Percentiles rank a stretch among this genome's conserved stretches.
These are phyloP conservation scores for Epinephelus moara DNA, from an alignment of 2,113 vertebrate genomes.

Conservation along the genomic window DNA sequence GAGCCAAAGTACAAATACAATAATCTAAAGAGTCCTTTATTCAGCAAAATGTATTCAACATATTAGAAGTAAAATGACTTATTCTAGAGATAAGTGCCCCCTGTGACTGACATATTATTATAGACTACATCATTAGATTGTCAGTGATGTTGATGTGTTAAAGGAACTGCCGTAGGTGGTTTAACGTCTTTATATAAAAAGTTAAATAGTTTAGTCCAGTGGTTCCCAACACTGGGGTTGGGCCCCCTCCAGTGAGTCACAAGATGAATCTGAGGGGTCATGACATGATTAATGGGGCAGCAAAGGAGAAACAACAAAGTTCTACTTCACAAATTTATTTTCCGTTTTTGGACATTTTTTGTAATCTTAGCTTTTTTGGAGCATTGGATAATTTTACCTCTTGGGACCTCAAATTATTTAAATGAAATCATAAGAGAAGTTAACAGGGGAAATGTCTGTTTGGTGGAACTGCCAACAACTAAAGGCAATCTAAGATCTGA, in stretches of 20 bases:
- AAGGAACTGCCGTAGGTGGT: not conserved
- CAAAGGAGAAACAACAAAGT: not conserved
- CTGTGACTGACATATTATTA: not conserved
- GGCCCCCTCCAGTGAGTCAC: no score
- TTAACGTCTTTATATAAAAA: not conserved
- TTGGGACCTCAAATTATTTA: not conserved
- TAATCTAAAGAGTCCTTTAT: not conserved
- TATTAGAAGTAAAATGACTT: no score
- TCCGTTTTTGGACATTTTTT: not conserved
- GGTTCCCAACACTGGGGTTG: not conserved
- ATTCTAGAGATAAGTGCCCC: not conserved
- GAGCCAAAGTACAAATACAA: not conserved
- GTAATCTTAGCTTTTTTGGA: no score
- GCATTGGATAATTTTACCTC: not conserved
- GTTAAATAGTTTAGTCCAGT: not conserved
- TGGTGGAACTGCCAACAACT: not conserved
- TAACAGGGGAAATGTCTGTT: not conserved
- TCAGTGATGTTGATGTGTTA: not conserved
- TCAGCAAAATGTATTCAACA: no score
- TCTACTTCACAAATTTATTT: not conserved
- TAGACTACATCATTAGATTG: not conserved
- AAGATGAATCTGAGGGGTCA: no score
- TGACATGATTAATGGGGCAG: not conserved
- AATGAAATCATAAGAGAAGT: not conserved
- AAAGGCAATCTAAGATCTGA: not conserved